Base-by-base conservation (phyloP, 2,797 vertebrate genomes). In the Gambusia yucatana region DNA sequence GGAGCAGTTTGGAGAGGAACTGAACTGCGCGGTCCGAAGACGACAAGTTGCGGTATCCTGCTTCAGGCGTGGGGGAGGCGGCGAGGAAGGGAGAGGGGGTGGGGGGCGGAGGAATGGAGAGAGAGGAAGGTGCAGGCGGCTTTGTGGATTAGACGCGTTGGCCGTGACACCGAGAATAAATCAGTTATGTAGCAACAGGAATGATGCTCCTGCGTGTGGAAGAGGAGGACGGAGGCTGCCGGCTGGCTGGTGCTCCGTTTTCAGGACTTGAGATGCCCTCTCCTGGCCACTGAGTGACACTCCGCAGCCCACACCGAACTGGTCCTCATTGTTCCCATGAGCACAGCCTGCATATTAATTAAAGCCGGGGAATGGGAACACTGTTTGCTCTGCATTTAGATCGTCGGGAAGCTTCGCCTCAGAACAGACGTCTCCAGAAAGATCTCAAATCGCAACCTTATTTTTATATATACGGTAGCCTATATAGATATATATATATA, bases 151-250 rank as follows among this genome's bases (percentile, higher is more conserved):
- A 85, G 80, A 89, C 61, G 82, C 80, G 82, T 33, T 87, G 87
- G 85, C 86, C 82, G 86, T 81, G 84, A 91, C 86, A 90, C 89
- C 87, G 82, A 90, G 91, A 93, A 87, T 79, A 88, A 85, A 91
- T 87, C 88, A 88, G 87, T 82, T 87, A 90, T 91, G 80, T 83
- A 91, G 91, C 92, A 93, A 93, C 93, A 93, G 92, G 91, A 88
- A 88, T 65, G 89, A 85, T 88, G 90, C 63, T 82, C 85, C 76
- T 83, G 90, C 86, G 77, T 82, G 90, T 72, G 71, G 80, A 79
- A 86, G 76, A 83, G 75, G 28, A 70, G 73, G 78, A 81, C 65
- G 17, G 82, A 83, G 4, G 67, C 41, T 70, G 87, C 79, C 76
- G 67, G 13, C 36, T 52, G 71, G 13, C 36, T 57, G 84, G 0